Percentiles rank a stretch among this genome's conserved stretches.
phyloP scores from a whole-genome alignment of 2,797 vertebrate species.

The Falco berigora region DNA sequence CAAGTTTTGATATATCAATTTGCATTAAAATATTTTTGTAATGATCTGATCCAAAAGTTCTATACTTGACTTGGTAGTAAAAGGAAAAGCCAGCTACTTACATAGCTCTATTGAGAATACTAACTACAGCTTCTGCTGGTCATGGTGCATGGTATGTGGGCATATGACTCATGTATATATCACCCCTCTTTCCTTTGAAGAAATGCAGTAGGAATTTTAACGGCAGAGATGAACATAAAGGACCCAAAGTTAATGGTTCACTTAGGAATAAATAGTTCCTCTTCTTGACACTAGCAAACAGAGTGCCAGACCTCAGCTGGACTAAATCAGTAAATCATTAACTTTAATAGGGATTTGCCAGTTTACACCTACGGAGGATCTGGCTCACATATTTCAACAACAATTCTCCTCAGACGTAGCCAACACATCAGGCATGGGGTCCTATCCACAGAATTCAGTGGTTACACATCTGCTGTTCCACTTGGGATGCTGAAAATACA shows the following conservation, averaged over 20 bases:
- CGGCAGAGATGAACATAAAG: conserved; percentile 44
- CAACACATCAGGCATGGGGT: background rate
- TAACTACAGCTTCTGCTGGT: conserved; percentile 15
- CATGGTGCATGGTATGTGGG: background rate
- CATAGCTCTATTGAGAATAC: background rate
- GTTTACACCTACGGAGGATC: conserved; percentile 37
- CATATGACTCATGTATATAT: background rate
- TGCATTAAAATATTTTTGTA: background rate
- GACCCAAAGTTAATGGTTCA: conserved; percentile 45
- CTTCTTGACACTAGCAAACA: conserved; percentile 31
- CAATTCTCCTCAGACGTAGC: background rate
- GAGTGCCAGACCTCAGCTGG: conserved; percentile 49
- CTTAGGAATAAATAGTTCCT: conserved; percentile 60
- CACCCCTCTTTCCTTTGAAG: conserved; percentile 18
- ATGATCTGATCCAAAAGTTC: background rate
- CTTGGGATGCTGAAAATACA: background rate
- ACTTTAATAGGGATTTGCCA: conserved; percentile 44
- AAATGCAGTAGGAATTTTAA: conserved; percentile 10
- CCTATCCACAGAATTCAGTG: background rate
- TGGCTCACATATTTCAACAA: conserved; percentile 29
- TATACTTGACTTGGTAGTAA: background rate
- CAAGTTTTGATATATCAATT: background rate
- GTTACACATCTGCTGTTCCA: background rate
- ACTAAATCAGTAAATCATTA: conserved; percentile 44
- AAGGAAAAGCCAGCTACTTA: background rate